phyloP scores from a whole-genome alignment of 2,888 invertebrate species.

The Azorinus chamasolen region DNA sequence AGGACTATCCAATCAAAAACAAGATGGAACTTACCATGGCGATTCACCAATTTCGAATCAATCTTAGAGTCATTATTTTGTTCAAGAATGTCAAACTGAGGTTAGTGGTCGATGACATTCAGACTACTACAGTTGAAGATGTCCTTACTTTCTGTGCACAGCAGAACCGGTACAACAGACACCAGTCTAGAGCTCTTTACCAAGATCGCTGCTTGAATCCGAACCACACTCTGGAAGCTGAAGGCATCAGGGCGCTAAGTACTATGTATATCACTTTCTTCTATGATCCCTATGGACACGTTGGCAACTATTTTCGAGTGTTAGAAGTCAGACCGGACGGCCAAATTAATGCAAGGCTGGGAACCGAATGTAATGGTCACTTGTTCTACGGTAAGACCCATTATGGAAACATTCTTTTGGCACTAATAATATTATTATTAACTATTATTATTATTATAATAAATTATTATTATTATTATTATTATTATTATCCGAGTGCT shows the following conservation, averaged over 20 bases:
- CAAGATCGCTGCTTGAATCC: conserved; percentile 24
- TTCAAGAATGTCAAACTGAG: conserved; percentile 16
- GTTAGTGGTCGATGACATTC: conserved; percentile 28
- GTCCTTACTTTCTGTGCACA: conserved; percentile 42
- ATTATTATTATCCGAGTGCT: too few species aligned
- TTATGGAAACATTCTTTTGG: too few species aligned
- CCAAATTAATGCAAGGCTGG: conserved; percentile 19
- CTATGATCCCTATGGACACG: conserved; percentile 11
- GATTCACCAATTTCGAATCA: conserved; percentile 26
- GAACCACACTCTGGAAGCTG: conserved; percentile 16
- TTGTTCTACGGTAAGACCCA: conserved; percentile 50
- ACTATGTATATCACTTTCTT: conserved; percentile 30
- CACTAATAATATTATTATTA: too few species aligned
- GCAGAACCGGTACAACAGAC: conserved; percentile 17
- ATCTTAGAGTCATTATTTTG: conserved; percentile 17
- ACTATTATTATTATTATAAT: too few species aligned
- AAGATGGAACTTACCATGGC: conserved; percentile 36
- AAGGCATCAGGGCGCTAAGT: conserved; percentile 10
- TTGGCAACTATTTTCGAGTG: conserved; percentile 24
- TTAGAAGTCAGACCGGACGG: conserved; percentile 34
- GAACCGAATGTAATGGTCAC: conserved; percentile 24
- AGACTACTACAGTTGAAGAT: conserved; percentile 37
- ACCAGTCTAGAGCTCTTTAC: conserved; percentile 31
- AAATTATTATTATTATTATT: too few species aligned
- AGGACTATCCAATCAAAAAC: conserved; percentile 54